Evolutionary conservation across 2,888 invertebrate species (phyloP), one percentile per base, ranked within the genome.

Genomic region (Aquatica leii): DNA sequence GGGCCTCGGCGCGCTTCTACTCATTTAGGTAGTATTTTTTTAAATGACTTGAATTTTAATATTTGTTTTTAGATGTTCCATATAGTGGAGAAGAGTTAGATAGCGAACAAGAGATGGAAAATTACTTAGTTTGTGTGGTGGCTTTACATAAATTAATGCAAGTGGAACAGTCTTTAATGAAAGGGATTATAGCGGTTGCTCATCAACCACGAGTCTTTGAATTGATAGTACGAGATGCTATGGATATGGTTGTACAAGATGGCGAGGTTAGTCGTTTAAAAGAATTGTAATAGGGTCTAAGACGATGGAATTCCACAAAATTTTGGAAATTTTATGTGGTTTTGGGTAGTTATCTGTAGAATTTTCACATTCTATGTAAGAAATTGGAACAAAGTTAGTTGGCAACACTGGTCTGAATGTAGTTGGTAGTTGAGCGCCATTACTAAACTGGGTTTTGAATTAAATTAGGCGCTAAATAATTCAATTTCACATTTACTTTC

Each of bases 61-160:
- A 9, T 60, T 60, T 3, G 46, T n/a, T n/a, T n/a, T n/a, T n/a
- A 77, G 79, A 81, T 67, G 73, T 78, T 20, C 74, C 78, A 18
- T 80, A 77, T 62, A 82, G 71, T 18, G 84, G 85, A 52, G 89
- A 88, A 73, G 88, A 88, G 68, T 76, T 83, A 5, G 84, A 89
- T 69, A 90, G 89, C 58, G 93, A 93, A 77, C 88, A 91, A 74
- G 94, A 94, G 81, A 88, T 93, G 84, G 92, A 94, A 74, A 90
- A 91, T 77, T 94, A 93, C 80, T 82, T 96, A 65, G 87, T 93
- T 43, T 86, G 93, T 74, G 89, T 96, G 2, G 90, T 93, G 31
- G 94, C 92, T 0, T 83, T 96, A 62, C 90, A 93, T 66, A 89
- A 93, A 60, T 83, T 97, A 14, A 93, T 97, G 85, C 92, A 95